Evolutionary conservation across 35 echinoderm and acorn worm species (phyloP), one percentile per base, ranked within the genome.

Genomic region (Anneissia japonica): DNA sequence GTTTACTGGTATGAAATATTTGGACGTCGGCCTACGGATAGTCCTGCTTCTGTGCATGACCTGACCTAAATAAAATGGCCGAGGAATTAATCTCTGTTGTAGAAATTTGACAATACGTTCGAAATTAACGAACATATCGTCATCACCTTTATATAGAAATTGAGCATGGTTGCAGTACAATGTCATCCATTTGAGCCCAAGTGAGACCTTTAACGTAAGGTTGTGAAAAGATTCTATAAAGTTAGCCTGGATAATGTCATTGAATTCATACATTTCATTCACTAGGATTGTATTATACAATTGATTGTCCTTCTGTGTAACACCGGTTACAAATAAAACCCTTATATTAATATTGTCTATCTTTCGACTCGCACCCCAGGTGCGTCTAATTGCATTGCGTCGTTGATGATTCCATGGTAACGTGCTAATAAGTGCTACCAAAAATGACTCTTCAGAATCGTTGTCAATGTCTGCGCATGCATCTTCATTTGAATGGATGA

Each of bases 101-200:
- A 93, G 39, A 46, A 64, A 90, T 5, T 75, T 28, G 9, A 79
- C 81, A 35, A 93, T 90, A 72, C 79, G 87, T 74, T 90, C 85
- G 76, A 97, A 97, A 75, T 97, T 97, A 46, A 97, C 90, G 29
- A 97, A 46, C 94, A 97, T 97, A 75, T 97, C 94, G 35, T 97
- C 94, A 34, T 97, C 91, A 0, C 91, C 94, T 83, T 97, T 97
- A 55, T 97, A 97, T 30, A 97, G 35, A 37, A 90, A 93, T 0
- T 73, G 38, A 3, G 87, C 90, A 14, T 88, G 43, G 19, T 84
- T 72, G 38, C 94, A 97, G 39, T 84, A 74, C 72, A 31, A 77
- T 0, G 73, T 87, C 21, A 81, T 75, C 94, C 94, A 97, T 26
- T 72, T 82, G 14, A 93, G 74, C 7, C 94, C 94, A 0, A 97